Base-by-base conservation (phyloP, 64 coral and sea anemone genomes). In the Cladopsammia gracilis region DNA sequence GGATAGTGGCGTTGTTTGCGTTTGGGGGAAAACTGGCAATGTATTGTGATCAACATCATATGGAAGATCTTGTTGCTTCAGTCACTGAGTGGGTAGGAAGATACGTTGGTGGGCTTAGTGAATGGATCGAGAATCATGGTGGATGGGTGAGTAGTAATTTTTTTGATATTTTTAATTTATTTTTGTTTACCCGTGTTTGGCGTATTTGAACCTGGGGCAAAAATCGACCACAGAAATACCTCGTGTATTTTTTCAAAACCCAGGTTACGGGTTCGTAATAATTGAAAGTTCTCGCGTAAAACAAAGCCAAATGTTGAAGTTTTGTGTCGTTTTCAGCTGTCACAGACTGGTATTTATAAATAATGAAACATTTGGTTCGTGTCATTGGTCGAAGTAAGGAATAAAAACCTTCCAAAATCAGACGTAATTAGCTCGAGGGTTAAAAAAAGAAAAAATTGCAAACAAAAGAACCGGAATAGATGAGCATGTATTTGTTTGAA, bases 1-100 rank as follows among this genome's bases (percentile, higher is more conserved):
- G 98, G 47, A 99, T 99, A 58, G 98, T 96, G 19, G 98, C 93
- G 16, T n/a, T 99, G 7, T 99, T 91, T 91, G 98, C 98, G 8
- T 99, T 99, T 94, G 91, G 98, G 57, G 98, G 94, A 49, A 93
- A 92, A 84, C 94, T 99, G 46, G 98, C 91, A 43, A 83, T 96
- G 47, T 96, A 99, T 77, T 99, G 94, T 71, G 88, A 96, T 48
- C 91, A 99, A 16, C 91, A 96, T 45, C 93, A 96, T 47, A 99
- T 99, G 98, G 57, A 88, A 83, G 98, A 99, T 18, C 85, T 96
- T 64, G 91, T 96, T 59, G 91, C 90, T 81, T 86, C 62, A 64
- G 83, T 99, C 50, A 94, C 84, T 45, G 83, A 89, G 15, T 99
- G 98, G 98, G 84, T 96, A 25, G 91, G 76, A 73, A 93, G 90